Conservation (phyloP, 53 echinoderm and acorn worm species). For the Antedon mediterranea region DNA sequence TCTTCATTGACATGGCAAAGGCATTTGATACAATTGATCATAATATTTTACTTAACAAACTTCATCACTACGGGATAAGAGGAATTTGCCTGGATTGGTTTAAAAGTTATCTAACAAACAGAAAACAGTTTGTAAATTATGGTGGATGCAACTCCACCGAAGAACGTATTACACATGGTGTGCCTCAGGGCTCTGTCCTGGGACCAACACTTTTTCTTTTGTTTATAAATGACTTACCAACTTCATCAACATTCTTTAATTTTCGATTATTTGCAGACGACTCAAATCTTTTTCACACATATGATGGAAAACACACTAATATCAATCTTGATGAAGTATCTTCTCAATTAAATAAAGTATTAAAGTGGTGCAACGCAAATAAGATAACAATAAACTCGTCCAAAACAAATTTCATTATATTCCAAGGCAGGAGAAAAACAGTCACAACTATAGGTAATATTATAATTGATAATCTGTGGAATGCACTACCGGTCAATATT, state of each 20-base stretch:
- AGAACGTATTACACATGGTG: neutral
- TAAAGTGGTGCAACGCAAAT: neutral
- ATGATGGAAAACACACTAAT: neutral
- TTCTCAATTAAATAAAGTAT: neutral
- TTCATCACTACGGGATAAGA: neutral
- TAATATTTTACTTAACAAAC: neutral
- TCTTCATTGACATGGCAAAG: neutral
- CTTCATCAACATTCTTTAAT: no score
- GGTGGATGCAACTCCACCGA: neutral
- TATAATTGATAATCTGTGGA: no score
- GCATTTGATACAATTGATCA: neutral
- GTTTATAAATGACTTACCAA: no score
- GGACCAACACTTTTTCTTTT: neutral
- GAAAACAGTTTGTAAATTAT: neutral
- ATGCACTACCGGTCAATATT: no score
- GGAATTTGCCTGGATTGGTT: neutral
- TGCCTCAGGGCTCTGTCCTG: neutral
- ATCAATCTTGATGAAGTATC: neutral
- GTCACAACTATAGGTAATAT: neutral
- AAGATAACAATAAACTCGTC: neutral
- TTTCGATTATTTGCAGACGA: neutral
- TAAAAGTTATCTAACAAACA: neutral
- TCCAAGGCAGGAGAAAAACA: no score
- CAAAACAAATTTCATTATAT: neutral
- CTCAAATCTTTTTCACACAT: neutral